Percentiles rank a stretch among this genome's conserved stretches.
Evolutionary conservation across 2,888 invertebrate species (phyloP).

Genomic region (Ophioninae sp.): DNA sequence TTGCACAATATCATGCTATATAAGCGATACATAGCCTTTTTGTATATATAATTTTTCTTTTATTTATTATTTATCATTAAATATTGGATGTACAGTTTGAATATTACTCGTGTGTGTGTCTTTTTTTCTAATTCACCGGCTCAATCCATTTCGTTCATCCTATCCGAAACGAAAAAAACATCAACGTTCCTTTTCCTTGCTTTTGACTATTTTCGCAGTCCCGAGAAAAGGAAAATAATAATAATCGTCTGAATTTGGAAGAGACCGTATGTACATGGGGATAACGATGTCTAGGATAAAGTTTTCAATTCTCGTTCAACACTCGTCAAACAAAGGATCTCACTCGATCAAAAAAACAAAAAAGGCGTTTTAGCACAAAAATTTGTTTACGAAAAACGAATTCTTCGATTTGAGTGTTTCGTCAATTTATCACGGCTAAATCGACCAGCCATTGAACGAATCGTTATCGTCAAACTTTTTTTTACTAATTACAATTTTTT

Average conservation of each 20-base stretch:
- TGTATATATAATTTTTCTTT: conserved; percentile 60
- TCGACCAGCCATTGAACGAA: neutral
- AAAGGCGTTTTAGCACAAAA: neutral
- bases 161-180: conserved; percentile 38
- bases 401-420: conserved; percentile 10
- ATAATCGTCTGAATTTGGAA: conserved; percentile 26
- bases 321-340: conserved; percentile 53
- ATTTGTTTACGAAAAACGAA: conserved; percentile 40
- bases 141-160: conserved; percentile 35
- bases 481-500: neutral
- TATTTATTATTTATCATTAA: conserved; percentile 61
- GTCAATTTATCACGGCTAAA: neutral
- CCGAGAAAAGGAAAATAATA: conserved; percentile 60
- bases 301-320: conserved; percentile 57
- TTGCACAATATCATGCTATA: conserved; percentile 71
- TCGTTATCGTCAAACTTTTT: neutral
- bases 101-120: conserved; percentile 45
- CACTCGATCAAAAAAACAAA: conserved; percentile 49
- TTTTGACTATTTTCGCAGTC: conserved; percentile 67
- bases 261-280: conserved; percentile 54
- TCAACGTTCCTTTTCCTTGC: conserved; percentile 42
- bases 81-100: conserved; percentile 70
- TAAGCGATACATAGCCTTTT: conserved; percentile 65
- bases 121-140: conserved; percentile 9
- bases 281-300: conserved; percentile 55